A percentile compares a stretch with the other conserved stretches of the same genome.
Evolutionary conservation across 2,888 invertebrate genomes (phyloP).

Genomic region (Neocrepidodera transversa): DNA sequence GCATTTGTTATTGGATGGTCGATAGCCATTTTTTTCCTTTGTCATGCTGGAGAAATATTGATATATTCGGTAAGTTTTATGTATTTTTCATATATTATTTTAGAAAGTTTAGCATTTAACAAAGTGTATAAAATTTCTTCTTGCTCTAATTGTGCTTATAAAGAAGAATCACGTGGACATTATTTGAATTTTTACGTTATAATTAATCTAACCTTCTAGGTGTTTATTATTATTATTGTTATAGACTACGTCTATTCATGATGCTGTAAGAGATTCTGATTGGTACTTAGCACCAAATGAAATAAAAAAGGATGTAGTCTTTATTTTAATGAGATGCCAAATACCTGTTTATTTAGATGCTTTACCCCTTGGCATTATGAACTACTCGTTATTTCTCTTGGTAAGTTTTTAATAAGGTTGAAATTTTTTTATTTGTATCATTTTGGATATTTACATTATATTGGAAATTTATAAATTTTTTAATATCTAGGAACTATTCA

Average conservation of each 20-base stretch:
- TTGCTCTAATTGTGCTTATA: too few species aligned
- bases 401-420: conserved; percentile 5
- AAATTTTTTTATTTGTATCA: background rate
- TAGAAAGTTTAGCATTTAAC: too few species aligned
- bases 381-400: conserved; percentile 18
- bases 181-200: too few species aligned
- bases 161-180: too few species aligned
- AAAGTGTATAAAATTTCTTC: too few species aligned
- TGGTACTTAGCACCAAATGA: conserved; percentile 8
- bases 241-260: background rate
- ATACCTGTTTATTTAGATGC: conserved; percentile 20
- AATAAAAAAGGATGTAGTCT: conserved; percentile 11
- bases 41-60: conserved; percentile 40
- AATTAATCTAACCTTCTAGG: background rate
- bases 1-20: conserved; percentile 35
- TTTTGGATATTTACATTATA: background rate
- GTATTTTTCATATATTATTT: too few species aligned
- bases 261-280: conserved; percentile 14
- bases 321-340: conserved; percentile 22
- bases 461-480: background rate
- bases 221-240: too few species aligned
- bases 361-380: conserved; percentile 20
- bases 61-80: conserved; percentile 35
- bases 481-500: background rate
- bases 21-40: conserved; percentile 31